Percentiles rank a stretch among this genome's conserved stretches.
Conservation (phyloP, 2,888 invertebrate genomes). For the Anodontia alba region DNA sequence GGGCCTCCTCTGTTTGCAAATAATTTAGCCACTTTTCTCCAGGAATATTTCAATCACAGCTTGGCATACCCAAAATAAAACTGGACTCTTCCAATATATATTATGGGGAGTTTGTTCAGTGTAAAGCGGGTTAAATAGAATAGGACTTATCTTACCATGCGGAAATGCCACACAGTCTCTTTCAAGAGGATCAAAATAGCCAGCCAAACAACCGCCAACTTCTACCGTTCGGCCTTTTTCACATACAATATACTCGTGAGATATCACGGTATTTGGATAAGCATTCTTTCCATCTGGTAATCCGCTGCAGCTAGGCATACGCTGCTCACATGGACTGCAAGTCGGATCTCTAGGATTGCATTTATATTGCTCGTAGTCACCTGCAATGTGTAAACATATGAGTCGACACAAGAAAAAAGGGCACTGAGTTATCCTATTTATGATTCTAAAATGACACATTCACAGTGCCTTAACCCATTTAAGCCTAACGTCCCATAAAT, state of each 20-base stretch:
- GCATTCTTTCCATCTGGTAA: slow-evolving; percentile 44
- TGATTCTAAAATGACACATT: too few relatives aligned
- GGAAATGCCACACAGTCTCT: slow-evolving; percentile 44
- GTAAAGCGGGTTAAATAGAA: too few relatives aligned
- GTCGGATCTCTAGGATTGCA: slow-evolving; percentile 35
- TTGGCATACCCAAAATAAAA: too few relatives aligned
- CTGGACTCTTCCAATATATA: too few relatives aligned
- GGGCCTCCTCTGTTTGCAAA: too few relatives aligned
- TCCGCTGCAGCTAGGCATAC: slow-evolving; percentile 58
- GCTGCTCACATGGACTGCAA: slow-evolving; percentile 58
- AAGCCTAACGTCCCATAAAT: too few relatives aligned
- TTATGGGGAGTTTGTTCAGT: too few relatives aligned
- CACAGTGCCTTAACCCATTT: too few relatives aligned
- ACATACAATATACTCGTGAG: slow-evolving; percentile 38
- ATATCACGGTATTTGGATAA: slow-evolving; percentile 23
- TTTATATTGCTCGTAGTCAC: slow-evolving; percentile 61
- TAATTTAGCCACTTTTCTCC: too few relatives aligned
- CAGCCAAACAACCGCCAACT: slow-evolving; percentile 53
- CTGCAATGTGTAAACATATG: slow-evolving; percentile 40
- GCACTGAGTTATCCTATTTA: too few relatives aligned
- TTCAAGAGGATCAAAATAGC: slow-evolving; percentile 60
- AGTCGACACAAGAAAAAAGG: too few relatives aligned
- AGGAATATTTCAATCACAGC: too few relatives aligned
- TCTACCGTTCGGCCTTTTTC: slow-evolving; percentile 48
- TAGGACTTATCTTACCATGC: slow-evolving; percentile 11